A percentile compares a stretch with the other conserved stretches of the same genome.
These are phyloP conservation scores for Lagenorhynchus albirostris DNA, from an alignment of 2,113 vertebrate genomes.

Conservation along the genomic window DNA sequence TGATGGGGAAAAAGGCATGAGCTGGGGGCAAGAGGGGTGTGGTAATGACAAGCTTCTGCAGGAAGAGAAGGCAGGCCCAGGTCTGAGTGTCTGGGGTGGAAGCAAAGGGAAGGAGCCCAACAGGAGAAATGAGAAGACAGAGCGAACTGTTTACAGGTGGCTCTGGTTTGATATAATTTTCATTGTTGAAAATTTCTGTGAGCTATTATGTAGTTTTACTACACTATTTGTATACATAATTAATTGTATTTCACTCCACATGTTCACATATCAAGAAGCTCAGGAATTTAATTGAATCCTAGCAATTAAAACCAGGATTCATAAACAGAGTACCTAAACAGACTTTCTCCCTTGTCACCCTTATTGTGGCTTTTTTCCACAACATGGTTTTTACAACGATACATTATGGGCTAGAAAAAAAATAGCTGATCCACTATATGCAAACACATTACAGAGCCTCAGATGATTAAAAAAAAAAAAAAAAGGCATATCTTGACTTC, in stretches of 20 bases:
- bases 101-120: background rate
- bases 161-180: background rate
- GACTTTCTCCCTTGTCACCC: background rate
- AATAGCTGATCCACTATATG: background rate
- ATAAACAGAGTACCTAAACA: background rate
- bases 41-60: background rate
- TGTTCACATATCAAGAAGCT: background rate
- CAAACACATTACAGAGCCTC: background rate
- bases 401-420: background rate
- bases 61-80: background rate
- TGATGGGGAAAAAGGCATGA: background rate
- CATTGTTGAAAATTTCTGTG: background rate
- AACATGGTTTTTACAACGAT: background rate
- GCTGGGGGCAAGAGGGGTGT: background rate
- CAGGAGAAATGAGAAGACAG: background rate
- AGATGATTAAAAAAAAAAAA: background rate
- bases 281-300: background rate
- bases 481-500: background rate
- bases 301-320: slow-evolving; percentile 9
- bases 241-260: background rate
- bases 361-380: background rate
- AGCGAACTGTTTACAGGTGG: background rate
- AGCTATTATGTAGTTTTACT: background rate
- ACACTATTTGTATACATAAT: background rate
- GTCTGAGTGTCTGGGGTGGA: background rate